A percentile compares a stretch with the other conserved stretches of the same genome.
Conservation (phyloP, 2,888 invertebrate genomes). For the Bellardia pandia region DNA sequence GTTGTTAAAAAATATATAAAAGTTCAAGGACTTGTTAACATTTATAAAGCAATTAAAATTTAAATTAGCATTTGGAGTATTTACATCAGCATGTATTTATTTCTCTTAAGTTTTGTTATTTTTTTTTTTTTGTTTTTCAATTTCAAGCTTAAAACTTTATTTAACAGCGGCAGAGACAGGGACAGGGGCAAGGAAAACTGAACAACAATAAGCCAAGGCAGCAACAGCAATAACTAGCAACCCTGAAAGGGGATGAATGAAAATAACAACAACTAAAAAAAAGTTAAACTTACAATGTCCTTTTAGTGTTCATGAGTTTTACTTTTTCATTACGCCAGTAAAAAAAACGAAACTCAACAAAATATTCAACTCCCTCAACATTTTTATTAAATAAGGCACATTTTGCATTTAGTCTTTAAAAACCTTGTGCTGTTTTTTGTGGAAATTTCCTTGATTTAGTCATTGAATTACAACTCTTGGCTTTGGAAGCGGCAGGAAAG, state of each 20-base stretch:
- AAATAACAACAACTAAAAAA: background rate
- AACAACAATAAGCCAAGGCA: slow-evolving; percentile 48
- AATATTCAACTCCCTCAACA: slow-evolving; percentile 26
- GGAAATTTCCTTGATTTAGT: slow-evolving; percentile 19
- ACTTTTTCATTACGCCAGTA: background rate
- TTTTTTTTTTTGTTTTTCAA: slow-evolving; percentile 47
- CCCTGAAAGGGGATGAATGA: slow-evolving; percentile 8
- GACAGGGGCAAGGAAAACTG: slow-evolving; percentile 44
- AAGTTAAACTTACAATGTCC: slow-evolving; percentile 50
- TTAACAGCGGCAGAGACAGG: slow-evolving; percentile 36
- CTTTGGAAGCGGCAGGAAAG: background rate
- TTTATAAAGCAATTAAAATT: slow-evolving; percentile 83
- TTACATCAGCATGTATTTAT: slow-evolving; percentile 58
- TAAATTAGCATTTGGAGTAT: slow-evolving; percentile 80
- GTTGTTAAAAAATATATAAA: slow-evolving; percentile 68
- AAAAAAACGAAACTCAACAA: too few relatives aligned
- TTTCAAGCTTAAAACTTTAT: slow-evolving; percentile 57
- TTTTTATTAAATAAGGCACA: slow-evolving; percentile 26
- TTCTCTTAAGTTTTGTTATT: background rate
- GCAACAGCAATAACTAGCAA: slow-evolving; percentile 3
- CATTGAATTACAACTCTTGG: slow-evolving; percentile 20
- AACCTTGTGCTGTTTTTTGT: slow-evolving; percentile 16
- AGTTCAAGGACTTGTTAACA: slow-evolving; percentile 82
- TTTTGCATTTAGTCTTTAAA: slow-evolving; percentile 11
- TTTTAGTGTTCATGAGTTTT: slow-evolving; percentile 28